Base-by-base conservation (phyloP, 2,888 invertebrate species). In the Diachrysia chrysitis region DNA sequence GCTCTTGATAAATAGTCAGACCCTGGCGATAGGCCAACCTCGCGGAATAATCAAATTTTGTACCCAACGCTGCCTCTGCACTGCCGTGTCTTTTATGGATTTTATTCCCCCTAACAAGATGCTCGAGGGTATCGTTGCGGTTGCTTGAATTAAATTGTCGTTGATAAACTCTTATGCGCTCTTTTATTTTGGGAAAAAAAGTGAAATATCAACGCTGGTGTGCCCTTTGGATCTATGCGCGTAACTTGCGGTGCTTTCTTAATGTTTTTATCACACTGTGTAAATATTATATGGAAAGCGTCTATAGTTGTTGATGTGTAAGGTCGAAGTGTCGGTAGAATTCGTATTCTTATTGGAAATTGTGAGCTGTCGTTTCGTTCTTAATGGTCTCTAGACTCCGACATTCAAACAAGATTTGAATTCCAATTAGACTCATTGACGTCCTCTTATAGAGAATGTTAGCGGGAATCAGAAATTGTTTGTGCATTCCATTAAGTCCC, bases 31-130 rank as follows among this genome's bases (percentile, higher is more conserved):
- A 94, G 94, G 93, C 95, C 94, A 94, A 93, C 94, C 92, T 94
- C 92, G 94, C 90, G 94, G 93, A 94, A 95, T 95, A 95, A 95
- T 95, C 94, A 93, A 94, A 95, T 95, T 93, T 92, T 85, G 89
- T 90, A 87, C 92, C 91, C 90, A 84, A 89, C 92, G 89, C 85
- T 93, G 79, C 86, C 87, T 89, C 90, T 86, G 90, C 73, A 58
- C 68, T 89, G 87, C 87, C 91, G 90, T 92, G 93, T 92, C 92
- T 92, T 94, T 95, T 95, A 95, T 95, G 93, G 94, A 93, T 93
- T 91, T 92, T 90, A 90, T 91, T 92, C 92, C 92, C 93, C 93
- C 91, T 90, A 92, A 92, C 93, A 93, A 93, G 93, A 93, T 91
- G 92, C 89, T 91, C 82, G 89, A 86, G 90, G 90, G 90, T 87